Percentiles rank a stretch among this genome's conserved stretches.
These are phyloP conservation scores for Drosophila suzukii DNA, from an alignment of 1,140 invertebrate genomes.

Conservation along the genomic window DNA sequence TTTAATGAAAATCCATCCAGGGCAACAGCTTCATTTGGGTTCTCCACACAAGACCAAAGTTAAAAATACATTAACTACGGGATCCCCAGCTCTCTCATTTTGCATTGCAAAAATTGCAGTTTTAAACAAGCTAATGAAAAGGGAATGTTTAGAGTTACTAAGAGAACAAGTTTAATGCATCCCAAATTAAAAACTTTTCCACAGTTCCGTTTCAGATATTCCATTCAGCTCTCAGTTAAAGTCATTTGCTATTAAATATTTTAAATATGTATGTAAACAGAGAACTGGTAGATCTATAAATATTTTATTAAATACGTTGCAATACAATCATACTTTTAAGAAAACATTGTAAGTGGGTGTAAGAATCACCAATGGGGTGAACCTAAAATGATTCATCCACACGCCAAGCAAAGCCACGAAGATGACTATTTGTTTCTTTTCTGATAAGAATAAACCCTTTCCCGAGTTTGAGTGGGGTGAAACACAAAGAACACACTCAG, in stretches of 20 bases:
- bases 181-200: no score
- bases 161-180: no score
- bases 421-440: slow-evolving; percentile 18
- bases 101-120: not conserved
- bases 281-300: not conserved
- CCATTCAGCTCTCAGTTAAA: no score
- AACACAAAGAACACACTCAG: slow-evolving; percentile 15
- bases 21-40: not conserved
- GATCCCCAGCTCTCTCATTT: not conserved
- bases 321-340: not conserved
- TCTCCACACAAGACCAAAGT: not conserved
- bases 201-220: no score
- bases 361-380: slow-evolving; percentile 1
- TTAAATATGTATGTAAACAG: no score
- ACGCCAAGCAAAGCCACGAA: not conserved
- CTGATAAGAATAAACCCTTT: slow-evolving; percentile 17
- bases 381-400: slow-evolving; percentile 10
- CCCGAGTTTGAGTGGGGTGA: slow-evolving; percentile 3
- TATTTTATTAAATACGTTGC: no score
- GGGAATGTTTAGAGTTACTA: not conserved
- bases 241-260: no score
- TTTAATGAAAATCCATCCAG: slow-evolving; percentile 39
- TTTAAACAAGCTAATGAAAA: not conserved
- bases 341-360: not conserved
- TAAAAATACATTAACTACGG: not conserved